Evolutionary conservation across 2,888 invertebrate species (phyloP).

Genomic region (Tricholauxania praeusta): DNA sequence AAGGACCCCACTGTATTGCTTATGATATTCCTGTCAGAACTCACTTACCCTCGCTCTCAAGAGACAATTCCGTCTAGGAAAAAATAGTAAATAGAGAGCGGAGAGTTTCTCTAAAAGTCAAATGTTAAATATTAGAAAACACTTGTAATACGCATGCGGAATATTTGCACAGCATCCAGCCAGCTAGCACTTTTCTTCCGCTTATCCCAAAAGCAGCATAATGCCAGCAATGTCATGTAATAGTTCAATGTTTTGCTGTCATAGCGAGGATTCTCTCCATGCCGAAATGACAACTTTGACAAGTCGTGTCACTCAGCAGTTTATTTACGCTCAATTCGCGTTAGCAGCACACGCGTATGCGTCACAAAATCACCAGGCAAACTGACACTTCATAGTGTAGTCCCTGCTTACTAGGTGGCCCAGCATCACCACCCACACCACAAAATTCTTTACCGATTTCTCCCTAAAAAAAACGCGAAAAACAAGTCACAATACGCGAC

Average conservation of each 20-base stretch:
- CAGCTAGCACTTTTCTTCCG: background rate
- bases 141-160: constrained; percentile 29
- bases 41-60: constrained; percentile 17
- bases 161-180: constrained; percentile 14
- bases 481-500: constrained; percentile 49
- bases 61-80: background rate
- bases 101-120: constrained; percentile 4
- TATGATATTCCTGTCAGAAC: constrained; percentile 35
- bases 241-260: background rate
- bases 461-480: constrained; percentile 31
- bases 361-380: background rate
- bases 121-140: constrained; percentile 16
- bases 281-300: constrained; percentile 17
- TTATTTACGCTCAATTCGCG: background rate
- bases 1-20: constrained; percentile 28
- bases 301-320: constrained; percentile 9
- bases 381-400: background rate
- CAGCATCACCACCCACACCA: constrained; percentile 6
- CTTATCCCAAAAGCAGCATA: too few relatives aligned
- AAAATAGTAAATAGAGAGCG: background rate
- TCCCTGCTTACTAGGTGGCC: constrained; percentile 3
- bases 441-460: constrained; percentile 9
- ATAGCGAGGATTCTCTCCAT: background rate
- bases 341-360: background rate
- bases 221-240: too few relatives aligned